Evolutionary conservation across 2,888 invertebrate species (phyloP), one percentile per base, ranked within the genome.

Genomic region (Dicranocentrus wangi): DNA sequence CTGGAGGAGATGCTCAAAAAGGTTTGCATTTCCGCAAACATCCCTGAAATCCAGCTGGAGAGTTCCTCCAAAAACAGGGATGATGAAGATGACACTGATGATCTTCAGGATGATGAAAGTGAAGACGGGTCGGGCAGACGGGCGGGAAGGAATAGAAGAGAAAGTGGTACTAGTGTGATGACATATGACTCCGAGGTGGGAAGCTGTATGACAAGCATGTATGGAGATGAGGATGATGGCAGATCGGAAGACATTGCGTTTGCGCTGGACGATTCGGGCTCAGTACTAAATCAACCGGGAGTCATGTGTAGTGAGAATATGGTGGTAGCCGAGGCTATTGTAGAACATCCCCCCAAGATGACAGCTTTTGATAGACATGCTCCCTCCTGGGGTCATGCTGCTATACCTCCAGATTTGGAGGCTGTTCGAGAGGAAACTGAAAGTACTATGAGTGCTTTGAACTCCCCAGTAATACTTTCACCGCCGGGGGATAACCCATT

Each of bases 1-100:
- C 90, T 96, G 87, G 95, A 95, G 89, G 93, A 93, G 87, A 91
- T 95, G 88, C 91, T 96, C 87, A 93, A 90, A 87, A 75, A 75
- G 28, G 84, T 84, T 25, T 77, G 81, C 68, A 80, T 82, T 87
- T 87, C 53, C 83, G 83, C 80, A 25, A 78, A 75, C 55, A 79
- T 69, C 68, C 61, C 65, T 69, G 19, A 83, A 78, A 15, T 70
- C 17, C 15, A 69, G 25, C 53, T 71, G 39, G 77, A 87, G 13
- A n/a, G n/a, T n/a, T 87, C 42, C 51, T 28, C 25, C 8, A 15
- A 10, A 1, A 19, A 23, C 42, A 39, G 23, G 25, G 23, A 47
- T 47, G 55, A 65, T 8, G 58, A 32, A n/a, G 71, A 53, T 8
- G 71, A 69, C 2, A 51, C 43, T 3, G 76, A 76, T 7, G 58